Evolutionary conservation across 2,888 invertebrate species (phyloP).

Genomic region (Arctia plantaginis): DNA sequence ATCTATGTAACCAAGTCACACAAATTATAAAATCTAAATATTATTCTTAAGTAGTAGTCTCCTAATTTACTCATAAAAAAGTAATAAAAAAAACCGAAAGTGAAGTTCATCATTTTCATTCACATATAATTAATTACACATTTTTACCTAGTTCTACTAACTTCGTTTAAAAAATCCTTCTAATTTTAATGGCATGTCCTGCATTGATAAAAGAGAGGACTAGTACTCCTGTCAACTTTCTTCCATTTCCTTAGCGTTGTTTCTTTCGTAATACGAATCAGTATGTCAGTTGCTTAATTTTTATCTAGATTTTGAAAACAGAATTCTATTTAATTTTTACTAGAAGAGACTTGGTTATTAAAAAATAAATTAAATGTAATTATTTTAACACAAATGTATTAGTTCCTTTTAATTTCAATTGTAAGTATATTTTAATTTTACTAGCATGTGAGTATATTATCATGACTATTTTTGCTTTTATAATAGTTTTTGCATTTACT

Average conservation of each 20-base stretch:
- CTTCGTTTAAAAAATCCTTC: no score
- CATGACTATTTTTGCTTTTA: slow-evolving; percentile 39
- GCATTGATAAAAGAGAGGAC: no score
- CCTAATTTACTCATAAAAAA: no score
- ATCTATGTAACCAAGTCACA: slow-evolving; percentile 26
- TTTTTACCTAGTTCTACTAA: no score
- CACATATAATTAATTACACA: no score
- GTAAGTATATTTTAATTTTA: slow-evolving; percentile 16
- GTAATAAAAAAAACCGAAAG: no score
- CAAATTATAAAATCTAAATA: not conserved
- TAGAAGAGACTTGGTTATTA: slow-evolving; percentile 20
- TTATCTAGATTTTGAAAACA: not conserved
- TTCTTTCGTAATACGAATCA: not conserved
- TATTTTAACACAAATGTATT: slow-evolving; percentile 11
- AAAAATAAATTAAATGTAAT: slow-evolving; percentile 20
- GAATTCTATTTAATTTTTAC: not conserved
- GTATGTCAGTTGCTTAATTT: not conserved
- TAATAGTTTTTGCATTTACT: slow-evolving; percentile 46
- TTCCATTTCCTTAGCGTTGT: not conserved
- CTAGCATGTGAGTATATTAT: slow-evolving; percentile 30
- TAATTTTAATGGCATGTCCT: not conserved
- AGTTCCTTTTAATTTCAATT: slow-evolving; percentile 34
- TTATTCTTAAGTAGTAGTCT: no score
- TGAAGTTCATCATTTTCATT: no score
- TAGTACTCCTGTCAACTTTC: not conserved